phyloP scores from a whole-genome alignment of 2,888 invertebrate genomes.

The Punctoribates punctum region DNA sequence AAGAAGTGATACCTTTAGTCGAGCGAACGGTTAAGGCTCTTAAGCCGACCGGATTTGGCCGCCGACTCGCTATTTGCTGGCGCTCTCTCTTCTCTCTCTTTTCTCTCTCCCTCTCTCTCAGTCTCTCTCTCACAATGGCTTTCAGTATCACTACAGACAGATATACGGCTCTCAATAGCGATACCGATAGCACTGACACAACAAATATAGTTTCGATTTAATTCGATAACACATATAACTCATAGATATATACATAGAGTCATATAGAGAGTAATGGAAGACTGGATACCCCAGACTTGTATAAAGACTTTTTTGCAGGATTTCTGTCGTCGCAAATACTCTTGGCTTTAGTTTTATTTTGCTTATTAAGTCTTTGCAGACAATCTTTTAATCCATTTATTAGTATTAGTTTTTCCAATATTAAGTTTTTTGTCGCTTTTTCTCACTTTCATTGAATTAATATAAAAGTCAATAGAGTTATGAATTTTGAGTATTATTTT shows the following conservation, averaged over 20 bases:
- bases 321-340: slow-evolving; percentile 3
- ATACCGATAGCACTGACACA: background rate
- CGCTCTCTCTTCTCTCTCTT: too few species aligned
- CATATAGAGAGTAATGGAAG: background rate
- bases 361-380: background rate
- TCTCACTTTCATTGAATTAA: background rate
- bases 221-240: background rate
- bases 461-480: too few species aligned
- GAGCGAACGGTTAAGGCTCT: slow-evolving; percentile 37
- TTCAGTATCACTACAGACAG: slow-evolving; percentile 2
- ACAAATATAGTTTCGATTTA: slow-evolving; percentile 32
- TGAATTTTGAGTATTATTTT: too few species aligned
- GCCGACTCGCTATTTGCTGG: slow-evolving; percentile 46
- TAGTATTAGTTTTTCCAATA: background rate
- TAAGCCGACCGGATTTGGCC: slow-evolving; percentile 47
- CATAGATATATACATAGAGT: background rate
- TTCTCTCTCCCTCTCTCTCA: too few species aligned
- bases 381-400: slow-evolving; percentile 31
- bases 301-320: background rate
- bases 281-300: background rate
- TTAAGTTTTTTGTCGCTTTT: background rate
- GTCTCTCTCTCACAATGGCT: slow-evolving; percentile 9
- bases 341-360: slow-evolving; percentile 15
- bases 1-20: slow-evolving; percentile 37
- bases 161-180: slow-evolving; percentile 9